Evolutionary conservation across 2,797 vertebrate genomes (phyloP).

Genomic region (Pangasius macronema): DNA sequence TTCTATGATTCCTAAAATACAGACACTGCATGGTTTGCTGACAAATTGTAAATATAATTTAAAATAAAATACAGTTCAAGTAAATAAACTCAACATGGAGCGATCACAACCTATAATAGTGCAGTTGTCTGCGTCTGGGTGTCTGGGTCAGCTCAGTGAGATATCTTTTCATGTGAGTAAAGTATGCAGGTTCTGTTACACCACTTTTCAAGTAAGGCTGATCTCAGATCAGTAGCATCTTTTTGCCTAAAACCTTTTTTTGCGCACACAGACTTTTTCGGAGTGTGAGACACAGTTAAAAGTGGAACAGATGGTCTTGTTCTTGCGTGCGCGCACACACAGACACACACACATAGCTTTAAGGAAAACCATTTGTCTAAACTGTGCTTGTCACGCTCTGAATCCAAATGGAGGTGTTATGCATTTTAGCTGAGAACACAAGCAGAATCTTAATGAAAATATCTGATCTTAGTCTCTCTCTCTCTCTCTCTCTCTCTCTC

Average conservation of each 20-base stretch:
- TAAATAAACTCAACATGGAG: background rate
- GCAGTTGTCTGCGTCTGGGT: background rate
- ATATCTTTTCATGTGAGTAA: background rate
- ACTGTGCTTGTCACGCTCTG: slow-evolving; percentile 59
- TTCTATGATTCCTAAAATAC: no score
- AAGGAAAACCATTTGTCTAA: slow-evolving; percentile 65
- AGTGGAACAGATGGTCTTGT: slow-evolving; percentile 66
- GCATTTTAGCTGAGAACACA: slow-evolving; percentile 14
- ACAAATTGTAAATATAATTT: background rate
- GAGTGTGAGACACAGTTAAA: slow-evolving; percentile 62
- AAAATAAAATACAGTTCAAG: background rate
- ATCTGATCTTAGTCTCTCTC: background rate
- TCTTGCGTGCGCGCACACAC: slow-evolving; percentile 38
- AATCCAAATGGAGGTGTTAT: slow-evolving; percentile 65
- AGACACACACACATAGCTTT: slow-evolving; percentile 43
- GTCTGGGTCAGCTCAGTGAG: background rate
- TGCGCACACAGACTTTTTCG: slow-evolving; percentile 60
- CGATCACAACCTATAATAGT: background rate
- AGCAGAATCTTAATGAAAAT: slow-evolving; percentile 35
- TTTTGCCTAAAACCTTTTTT: slow-evolving; percentile 57
- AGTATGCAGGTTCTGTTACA: background rate
- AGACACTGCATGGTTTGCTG: no score
- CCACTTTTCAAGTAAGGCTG: background rate
- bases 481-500: background rate
- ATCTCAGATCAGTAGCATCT: background rate